Percentiles rank a stretch among this genome's conserved stretches.
Conservation (phyloP, 2,797 vertebrate genomes). For the Acropternis orthonyx region DNA sequence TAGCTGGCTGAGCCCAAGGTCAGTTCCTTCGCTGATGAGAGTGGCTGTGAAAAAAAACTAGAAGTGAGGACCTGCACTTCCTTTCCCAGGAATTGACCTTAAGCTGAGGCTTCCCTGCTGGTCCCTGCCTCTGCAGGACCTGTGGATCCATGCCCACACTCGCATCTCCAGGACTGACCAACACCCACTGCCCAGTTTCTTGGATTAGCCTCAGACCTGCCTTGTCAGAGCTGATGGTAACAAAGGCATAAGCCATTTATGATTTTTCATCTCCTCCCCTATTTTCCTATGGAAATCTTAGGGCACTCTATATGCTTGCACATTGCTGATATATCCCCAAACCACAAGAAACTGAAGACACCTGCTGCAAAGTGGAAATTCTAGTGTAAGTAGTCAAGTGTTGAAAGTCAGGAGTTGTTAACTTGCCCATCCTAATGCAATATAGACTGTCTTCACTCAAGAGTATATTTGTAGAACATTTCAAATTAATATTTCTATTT, state of each 20-base stretch:
- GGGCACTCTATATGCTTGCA: background rate
- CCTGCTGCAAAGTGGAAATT: background rate
- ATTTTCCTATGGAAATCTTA: background rate
- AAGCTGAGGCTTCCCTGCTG: background rate
- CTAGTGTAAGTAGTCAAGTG: background rate
- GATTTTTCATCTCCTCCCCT: background rate
- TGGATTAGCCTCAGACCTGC: background rate
- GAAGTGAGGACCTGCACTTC: background rate
- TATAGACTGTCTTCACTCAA: background rate
- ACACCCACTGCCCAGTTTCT: background rate
- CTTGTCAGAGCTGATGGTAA: background rate
- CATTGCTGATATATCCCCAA: background rate
- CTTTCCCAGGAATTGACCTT: background rate
- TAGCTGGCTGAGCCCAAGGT: background rate
- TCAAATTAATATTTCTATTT: background rate
- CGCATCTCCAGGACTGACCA: background rate
- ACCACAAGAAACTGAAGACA: background rate
- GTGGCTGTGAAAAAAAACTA: background rate
- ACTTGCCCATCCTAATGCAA: background rate
- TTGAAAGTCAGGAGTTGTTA: background rate
- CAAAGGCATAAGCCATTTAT: background rate
- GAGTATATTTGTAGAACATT: background rate
- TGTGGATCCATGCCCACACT: background rate
- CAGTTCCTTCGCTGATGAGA: background rate
- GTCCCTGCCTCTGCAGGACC: too few species aligned